Evolutionary conservation across 2,888 invertebrate genomes (phyloP).

Genomic region (Drosophila merina): DNA sequence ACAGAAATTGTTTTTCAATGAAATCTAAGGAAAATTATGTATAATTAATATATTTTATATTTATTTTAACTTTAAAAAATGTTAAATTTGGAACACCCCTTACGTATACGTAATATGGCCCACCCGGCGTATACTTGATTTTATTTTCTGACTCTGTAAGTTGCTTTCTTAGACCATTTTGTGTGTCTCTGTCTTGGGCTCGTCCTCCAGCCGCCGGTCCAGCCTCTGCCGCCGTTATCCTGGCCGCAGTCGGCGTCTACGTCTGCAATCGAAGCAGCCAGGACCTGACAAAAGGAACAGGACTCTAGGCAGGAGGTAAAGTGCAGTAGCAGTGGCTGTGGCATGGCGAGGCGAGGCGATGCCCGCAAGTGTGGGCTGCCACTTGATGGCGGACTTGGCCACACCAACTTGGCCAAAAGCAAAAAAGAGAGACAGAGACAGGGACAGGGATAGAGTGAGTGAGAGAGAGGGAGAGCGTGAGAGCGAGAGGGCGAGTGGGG

Average conservation of each 20-base stretch:
- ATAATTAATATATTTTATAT: too few species aligned
- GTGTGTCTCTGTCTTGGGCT: slow-evolving; percentile 10
- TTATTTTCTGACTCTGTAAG: not conserved
- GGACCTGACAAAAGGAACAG: slow-evolving; percentile 13
- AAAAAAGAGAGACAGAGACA: slow-evolving; percentile 11
- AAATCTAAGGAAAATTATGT: too few species aligned
- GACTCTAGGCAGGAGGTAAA: not conserved
- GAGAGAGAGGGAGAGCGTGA: not conserved
- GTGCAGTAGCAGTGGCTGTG: slow-evolving; percentile 8
- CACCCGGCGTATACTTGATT: slow-evolving; percentile 61
- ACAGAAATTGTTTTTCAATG: too few species aligned
- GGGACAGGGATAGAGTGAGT: slow-evolving; percentile 1
- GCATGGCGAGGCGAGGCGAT: slow-evolving; percentile 14
- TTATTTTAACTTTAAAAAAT: too few species aligned
- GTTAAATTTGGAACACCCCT: too few species aligned
- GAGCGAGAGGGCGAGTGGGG: slow-evolving; percentile 31
- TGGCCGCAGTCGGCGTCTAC: slow-evolving; percentile 25
- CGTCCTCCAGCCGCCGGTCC: too few species aligned
- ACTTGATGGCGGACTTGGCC: slow-evolving; percentile 70
- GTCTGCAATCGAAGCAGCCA: slow-evolving; percentile 3
- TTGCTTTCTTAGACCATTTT: not conserved
- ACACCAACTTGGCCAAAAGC: slow-evolving; percentile 50
- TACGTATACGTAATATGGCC: slow-evolving; percentile 1
- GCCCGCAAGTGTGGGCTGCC: slow-evolving; percentile 77
- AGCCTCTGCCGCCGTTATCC: slow-evolving; percentile 54